Base-by-base conservation (phyloP, 2,113 vertebrate genomes). In the Gorsachius goisagi region DNA sequence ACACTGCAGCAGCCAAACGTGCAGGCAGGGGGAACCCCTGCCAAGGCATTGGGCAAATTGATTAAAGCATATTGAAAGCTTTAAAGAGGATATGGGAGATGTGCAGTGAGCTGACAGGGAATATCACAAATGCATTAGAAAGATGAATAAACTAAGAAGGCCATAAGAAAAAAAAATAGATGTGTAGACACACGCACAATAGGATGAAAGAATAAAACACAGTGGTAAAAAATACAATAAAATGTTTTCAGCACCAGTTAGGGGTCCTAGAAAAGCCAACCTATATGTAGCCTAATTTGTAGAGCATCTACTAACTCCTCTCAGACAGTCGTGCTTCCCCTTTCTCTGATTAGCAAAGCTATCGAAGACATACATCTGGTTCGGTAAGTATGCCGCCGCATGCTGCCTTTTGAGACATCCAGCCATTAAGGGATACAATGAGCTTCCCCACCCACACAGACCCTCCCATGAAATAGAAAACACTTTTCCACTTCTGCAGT, bases 11-110 rank as follows among this genome's bases (percentile, higher is more conserved):
- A 87, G 63, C 16, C 80, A 52, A 82, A 60, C 0, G 1, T 26
- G 21, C 32, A 77, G 52, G n/a, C 2, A 2, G 30, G 9, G 26
- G 5, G 30, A 33, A 33, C 15, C 4, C 12, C 19, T 2, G 2
- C 24, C 15, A 75, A 83, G 26, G 58, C 39, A 76, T 21, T 0
- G 1, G 32, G 35, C 32, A 77, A 56, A 49, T 17, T 24, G 41
- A 37, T 73, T 14, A 47, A 77, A 85, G 12, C 8, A 3, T 71
- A 5, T 2, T 55, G 39, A 60, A 90, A 78, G 32, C 71, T 91
- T 73, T 56, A 69, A 35, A 47, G 30, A 88, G 28, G 60, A 71
- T 47, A 26, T 55, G 44, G 39, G 39, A 73, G 23, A 22, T 4
- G 2, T 24, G 28, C 0, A 2, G 12, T 12, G 63, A 81, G 23